Evolutionary conservation across 1,140 invertebrate genomes (phyloP).

Genomic region (Drosophila grimshawi): DNA sequence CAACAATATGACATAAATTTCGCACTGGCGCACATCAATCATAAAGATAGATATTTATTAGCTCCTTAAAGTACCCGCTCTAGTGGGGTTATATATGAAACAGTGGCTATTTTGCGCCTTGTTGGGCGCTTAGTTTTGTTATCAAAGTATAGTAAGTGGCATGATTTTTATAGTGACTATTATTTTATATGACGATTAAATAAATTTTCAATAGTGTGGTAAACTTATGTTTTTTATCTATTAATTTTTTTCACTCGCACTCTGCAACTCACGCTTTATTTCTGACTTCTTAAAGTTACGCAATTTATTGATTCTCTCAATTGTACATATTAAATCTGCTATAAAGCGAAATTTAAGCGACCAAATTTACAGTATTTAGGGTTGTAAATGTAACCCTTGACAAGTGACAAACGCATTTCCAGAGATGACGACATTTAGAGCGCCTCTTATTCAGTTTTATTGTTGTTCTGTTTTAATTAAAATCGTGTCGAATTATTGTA

Average conservation of each 20-base stretch:
- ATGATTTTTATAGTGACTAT: too few species aligned
- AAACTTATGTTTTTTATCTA: too few species aligned
- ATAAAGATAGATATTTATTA: constrained; percentile 11
- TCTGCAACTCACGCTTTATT: too few species aligned
- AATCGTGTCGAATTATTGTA: constrained; percentile 13
- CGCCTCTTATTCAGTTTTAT: neutral
- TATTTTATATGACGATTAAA: too few species aligned
- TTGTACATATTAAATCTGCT: neutral
- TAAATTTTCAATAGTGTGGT: too few species aligned
- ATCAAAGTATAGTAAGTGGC: too few species aligned
- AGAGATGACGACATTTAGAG: neutral
- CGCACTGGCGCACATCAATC: constrained; percentile 11
- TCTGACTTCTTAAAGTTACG: too few species aligned
- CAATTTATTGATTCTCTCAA: too few species aligned
- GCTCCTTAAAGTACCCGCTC: neutral
- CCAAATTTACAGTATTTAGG: constrained; percentile 9
- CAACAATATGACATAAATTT: constrained; percentile 16
- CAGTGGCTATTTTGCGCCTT: neutral
- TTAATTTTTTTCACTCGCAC: too few species aligned
- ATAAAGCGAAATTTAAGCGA: neutral
- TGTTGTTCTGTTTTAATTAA: constrained; percentile 26
- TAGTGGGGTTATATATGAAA: neutral
- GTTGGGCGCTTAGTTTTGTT: too few species aligned
- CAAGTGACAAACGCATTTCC: constrained; percentile 1
- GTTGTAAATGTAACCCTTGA: neutral